Evolutionary conservation across 2,797 vertebrate species (phyloP), one percentile per base, ranked within the genome.

Genomic region (Chaetodon trifasciatus): DNA sequence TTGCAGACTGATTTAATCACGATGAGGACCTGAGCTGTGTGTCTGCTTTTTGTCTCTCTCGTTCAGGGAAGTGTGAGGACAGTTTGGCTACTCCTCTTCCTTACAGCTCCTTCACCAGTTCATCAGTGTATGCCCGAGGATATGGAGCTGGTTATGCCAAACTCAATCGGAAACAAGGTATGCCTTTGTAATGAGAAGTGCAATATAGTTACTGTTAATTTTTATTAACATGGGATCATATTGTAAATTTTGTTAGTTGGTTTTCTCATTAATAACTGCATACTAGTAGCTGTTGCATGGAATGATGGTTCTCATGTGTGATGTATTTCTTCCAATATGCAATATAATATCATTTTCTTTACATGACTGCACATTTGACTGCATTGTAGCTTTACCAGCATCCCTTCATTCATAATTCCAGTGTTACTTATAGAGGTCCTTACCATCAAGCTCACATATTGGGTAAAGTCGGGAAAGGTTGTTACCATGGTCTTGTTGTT

Each of bases 81-180:
- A 93, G 90, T 35, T 77, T 96, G 85, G 95, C 94, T 57, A 94
- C 93, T 15, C 95, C 95, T 16, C 93, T 95, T 0, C 91, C 94
- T 17, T 95, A 94, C 83, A 95, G 93, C 76, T 92, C 92, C 81
- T 95, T 96, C 88, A 93, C 60, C 85, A 92, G 93, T 46, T 95
- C 95, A 7, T 94, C 95, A 0, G 87, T 90, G 17, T 88, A 86
- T 8, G 82, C 42, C 3, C 68, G 70, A 58, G 89, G 75, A 50
- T 87, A 91, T 32, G 94, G 93, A 28, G 95, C 94, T 0, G 95
- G 94, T 40, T 95, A 95, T 6, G 95, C 94, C 73, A 96, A 95
- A 80, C 94, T 96, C 74, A 94, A 89, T 55, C 83, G 94, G 50
- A 94, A 92, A 84, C 94, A 93, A 90, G 95, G 95, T 96, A 64